These are phyloP conservation scores for Chelonus formosanus DNA, from an alignment of 2,888 invertebrate genomes.

Conservation along the genomic window DNA sequence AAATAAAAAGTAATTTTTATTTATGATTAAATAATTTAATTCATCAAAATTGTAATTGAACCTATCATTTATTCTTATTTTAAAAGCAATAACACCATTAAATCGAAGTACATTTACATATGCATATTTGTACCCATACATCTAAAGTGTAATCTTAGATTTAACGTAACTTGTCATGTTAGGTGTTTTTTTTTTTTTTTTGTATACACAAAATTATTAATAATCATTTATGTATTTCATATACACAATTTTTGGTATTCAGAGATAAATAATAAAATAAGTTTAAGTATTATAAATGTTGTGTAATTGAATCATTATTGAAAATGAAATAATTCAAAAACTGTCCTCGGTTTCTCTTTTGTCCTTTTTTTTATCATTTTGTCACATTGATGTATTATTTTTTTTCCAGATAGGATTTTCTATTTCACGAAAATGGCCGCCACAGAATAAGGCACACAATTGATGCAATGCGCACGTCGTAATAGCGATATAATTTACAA, in stretches of 20 bases:
- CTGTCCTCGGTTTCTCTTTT: conserved; percentile 3
- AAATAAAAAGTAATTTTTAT: no score
- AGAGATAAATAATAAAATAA: no score
- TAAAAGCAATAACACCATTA: conserved; percentile 64
- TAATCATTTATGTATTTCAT: no score
- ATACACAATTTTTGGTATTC: no score
- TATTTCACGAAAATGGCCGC: conserved; percentile 62
- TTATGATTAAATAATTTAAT: conserved; percentile 25
- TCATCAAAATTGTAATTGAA: conserved; percentile 48
- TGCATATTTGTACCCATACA: conserved; percentile 56
- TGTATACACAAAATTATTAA: background rate
- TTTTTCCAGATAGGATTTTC: conserved; percentile 38
- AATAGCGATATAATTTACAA: conserved; percentile 47
- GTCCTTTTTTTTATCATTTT: conserved; percentile 32
- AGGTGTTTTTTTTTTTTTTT: conserved; percentile 28
- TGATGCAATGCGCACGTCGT: conserved; percentile 63
- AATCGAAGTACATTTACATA: conserved; percentile 62
- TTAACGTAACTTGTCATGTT: conserved; percentile 48
- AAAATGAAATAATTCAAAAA: no score
- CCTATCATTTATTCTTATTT: conserved; percentile 59
- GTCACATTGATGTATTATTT: conserved; percentile 6
- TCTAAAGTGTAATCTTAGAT: conserved; percentile 60
- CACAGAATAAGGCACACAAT: conserved; percentile 65
- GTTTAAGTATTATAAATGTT: no score
- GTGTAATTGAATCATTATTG: no score